Evolutionary conservation across 1,140 invertebrate species (phyloP).

Genomic region (Drosophila oshimai): DNA sequence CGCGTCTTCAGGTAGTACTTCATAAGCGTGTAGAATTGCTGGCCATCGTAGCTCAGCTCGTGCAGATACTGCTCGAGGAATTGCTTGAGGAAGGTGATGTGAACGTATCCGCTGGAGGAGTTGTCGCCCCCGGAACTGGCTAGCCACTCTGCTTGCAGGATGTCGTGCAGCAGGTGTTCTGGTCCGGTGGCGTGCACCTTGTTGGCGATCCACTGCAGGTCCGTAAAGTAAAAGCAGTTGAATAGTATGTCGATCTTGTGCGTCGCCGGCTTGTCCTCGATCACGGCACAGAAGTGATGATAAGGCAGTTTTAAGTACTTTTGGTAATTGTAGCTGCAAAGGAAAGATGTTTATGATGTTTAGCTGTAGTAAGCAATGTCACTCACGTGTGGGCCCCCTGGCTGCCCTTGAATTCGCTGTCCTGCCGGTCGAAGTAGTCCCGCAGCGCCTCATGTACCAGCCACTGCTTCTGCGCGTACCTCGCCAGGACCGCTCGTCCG

Average conservation of each 20-base stretch:
- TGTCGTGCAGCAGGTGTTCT: constrained; percentile 69
- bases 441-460: constrained; percentile 80
- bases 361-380: no score
- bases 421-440: constrained; percentile 80
- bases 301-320: constrained; percentile 92
- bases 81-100: constrained; percentile 86
- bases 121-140: constrained; percentile 26
- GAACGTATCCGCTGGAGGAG: constrained; percentile 67
- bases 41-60: constrained; percentile 88
- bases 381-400: constrained; percentile 58
- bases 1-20: constrained; percentile 84
- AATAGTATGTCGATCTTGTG: constrained; percentile 80
- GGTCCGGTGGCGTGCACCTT: constrained; percentile 88
- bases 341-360: background rate
- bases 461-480: constrained; percentile 73
- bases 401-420: constrained; percentile 69
- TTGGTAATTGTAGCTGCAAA: constrained; percentile 88
- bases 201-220: constrained; percentile 89
- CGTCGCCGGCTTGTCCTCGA: constrained; percentile 72
- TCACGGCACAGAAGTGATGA: constrained; percentile 84
- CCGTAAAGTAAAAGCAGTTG: constrained; percentile 84
- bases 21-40: constrained; percentile 89
- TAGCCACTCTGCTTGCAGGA: constrained; percentile 64
- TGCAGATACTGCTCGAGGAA: constrained; percentile 87
- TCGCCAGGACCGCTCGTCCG: constrained; percentile 67